Base-by-base conservation (phyloP, 53 echinoderm and acorn worm genomes). In the Henricia sp. region DNA sequence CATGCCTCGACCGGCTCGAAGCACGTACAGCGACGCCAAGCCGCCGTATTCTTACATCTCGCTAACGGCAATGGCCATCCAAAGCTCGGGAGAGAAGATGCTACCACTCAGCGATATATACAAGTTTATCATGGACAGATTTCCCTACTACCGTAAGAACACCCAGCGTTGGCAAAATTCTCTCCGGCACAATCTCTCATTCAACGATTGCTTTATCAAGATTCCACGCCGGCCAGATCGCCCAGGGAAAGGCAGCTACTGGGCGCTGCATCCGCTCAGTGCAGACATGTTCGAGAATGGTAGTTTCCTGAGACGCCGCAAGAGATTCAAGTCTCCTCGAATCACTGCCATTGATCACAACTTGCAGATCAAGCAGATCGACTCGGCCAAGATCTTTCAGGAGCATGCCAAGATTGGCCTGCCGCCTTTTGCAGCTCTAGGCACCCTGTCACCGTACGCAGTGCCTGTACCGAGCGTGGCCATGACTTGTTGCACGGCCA, bases 41-140 rank as follows among this genome's bases (percentile, higher is more conserved):
- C 99, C 99, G 19, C 99, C 99, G 38, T 99, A 99, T 58, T 99
- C 99, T 1, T 99, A 99, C 87, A 99, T 99, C 68, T 94, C 99
- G 19, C 84, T 99, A 1, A 99, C 99, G 67, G 99, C 99, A 1
- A 99, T 99, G 99, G 99, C 99, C 0, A 99, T 99, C 33, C 99
- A 99, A 76, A 95, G 86, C 86, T 99, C 99, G 1, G 78, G 67
- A 2, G 99, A 99, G 53, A 99, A 99, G 75, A 99, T 99, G 99
- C 75, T 99, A 14, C 99, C 99, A 4, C 67, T 99, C 55, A 99
- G 99, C 55, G 99, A 99, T 46, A 99, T 99, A 88, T 99, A 99
- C 86, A 99, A 99, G 71, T 99, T 99, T 52, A 99, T 99, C 84
- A 99, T 99, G 99, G 99, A 99, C 87, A 85, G 99, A 34, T 99